Evolutionary conservation across 2,888 invertebrate genomes (phyloP).

Genomic region (Acleris laterana): DNA sequence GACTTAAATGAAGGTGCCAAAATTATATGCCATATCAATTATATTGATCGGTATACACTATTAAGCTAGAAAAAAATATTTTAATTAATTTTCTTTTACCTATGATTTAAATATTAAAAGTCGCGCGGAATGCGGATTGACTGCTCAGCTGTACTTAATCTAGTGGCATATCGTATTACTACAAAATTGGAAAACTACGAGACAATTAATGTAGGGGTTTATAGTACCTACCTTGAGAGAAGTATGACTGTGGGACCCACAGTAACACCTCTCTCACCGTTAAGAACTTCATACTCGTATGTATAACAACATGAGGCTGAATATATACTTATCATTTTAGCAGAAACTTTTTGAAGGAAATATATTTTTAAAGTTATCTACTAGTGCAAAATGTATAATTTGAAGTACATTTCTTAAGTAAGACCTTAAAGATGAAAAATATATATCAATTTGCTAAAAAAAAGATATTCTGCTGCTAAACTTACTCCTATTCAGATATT

Average conservation of each 20-base stretch:
- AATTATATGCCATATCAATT: slow-evolving; percentile 46
- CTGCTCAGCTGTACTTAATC: background rate
- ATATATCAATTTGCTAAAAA: no score
- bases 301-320: slow-evolving; percentile 10
- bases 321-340: slow-evolving; percentile 1
- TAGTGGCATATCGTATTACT: slow-evolving; percentile 18
- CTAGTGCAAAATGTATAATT: background rate
- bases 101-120: slow-evolving; percentile 3
- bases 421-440: no score
- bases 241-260: no score
- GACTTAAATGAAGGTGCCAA: slow-evolving; percentile 59
- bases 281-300: background rate
- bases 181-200: no score
- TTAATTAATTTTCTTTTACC: slow-evolving; percentile 55
- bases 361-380: background rate
- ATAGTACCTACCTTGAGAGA: no score
- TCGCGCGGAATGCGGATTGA: background rate
- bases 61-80: slow-evolving; percentile 45
- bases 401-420: no score
- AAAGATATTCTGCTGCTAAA: background rate
- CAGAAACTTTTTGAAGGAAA: background rate
- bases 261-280: background rate
- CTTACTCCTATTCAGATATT: background rate
- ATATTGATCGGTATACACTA: slow-evolving; percentile 40
- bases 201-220: no score